These are phyloP conservation scores for Alexandromys fortis DNA, from an alignment of 2,113 vertebrate genomes.

Conservation along the genomic window DNA sequence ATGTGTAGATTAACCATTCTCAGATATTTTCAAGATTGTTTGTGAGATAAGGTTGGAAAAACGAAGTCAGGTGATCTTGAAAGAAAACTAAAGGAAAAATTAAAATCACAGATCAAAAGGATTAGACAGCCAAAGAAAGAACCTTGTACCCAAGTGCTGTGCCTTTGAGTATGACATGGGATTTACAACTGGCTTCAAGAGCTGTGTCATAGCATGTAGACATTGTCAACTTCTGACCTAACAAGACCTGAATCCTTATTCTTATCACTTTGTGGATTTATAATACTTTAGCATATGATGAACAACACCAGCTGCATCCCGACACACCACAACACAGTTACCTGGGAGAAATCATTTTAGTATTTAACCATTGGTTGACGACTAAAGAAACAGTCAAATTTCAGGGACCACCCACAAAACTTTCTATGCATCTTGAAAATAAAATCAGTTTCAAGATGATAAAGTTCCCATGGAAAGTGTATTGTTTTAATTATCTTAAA, in stretches of 20 bases:
- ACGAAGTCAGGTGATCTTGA: neutral
- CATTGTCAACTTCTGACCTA: neutral
- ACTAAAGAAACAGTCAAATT: neutral
- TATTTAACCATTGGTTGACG: neutral
- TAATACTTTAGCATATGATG: neutral
- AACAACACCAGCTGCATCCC: neutral
- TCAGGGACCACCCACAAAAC: neutral
- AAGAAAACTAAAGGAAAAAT: neutral
- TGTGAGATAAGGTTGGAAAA: neutral
- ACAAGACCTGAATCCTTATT: neutral
- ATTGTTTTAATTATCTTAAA: conserved; percentile 13
- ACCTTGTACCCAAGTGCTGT: rapidly evolving
- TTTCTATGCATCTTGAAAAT: neutral
- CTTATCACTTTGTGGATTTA: neutral
- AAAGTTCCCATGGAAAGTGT: neutral
- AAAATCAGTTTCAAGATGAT: neutral
- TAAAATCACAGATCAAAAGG: neutral
- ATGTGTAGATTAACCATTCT: neutral
- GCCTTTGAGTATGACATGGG: neutral
- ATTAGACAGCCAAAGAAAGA: neutral
- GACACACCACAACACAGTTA: neutral
- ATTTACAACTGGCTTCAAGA: neutral
- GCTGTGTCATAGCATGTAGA: rapidly evolving
- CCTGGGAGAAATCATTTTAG: neutral
- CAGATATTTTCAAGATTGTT: neutral